These are phyloP conservation scores for Tiphia femorata DNA, from an alignment of 2,888 invertebrate species.

Conservation along the genomic window DNA sequence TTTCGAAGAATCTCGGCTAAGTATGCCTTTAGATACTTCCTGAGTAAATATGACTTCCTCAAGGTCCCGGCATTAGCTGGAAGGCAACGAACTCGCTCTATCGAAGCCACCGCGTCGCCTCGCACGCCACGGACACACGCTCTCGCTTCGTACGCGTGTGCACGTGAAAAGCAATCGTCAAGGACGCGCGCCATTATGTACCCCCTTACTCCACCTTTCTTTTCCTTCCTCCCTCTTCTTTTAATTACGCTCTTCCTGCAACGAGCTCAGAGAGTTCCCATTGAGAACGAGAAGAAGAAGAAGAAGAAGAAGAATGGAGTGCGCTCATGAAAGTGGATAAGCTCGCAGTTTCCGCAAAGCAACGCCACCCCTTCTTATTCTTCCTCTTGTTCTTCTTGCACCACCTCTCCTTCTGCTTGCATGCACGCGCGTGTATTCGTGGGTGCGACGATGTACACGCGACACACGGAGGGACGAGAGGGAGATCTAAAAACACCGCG, in stretches of 20 bases:
- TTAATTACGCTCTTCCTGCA: conserved; percentile 63
- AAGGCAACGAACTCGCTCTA: conserved; percentile 25
- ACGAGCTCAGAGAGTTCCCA: conserved; percentile 39
- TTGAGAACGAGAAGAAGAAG: conserved; percentile 26
- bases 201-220: conserved; percentile 1
- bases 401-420: too few species aligned
- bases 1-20: conserved; percentile 13
- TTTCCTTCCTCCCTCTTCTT: conserved; percentile 36
- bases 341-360: conserved; percentile 30
- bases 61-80: conserved; percentile 9
- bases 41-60: conserved; percentile 21
- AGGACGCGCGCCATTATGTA: conserved; percentile 47
- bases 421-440: too few species aligned
- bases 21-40: conserved; percentile 12
- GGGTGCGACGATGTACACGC: too few species aligned
- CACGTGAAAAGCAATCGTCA: conserved; percentile 38
- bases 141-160: conserved; percentile 12
- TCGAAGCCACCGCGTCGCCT: conserved; percentile 3
- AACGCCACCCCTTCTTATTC: conserved; percentile 5
- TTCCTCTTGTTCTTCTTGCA: too few species aligned
- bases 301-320: background rate
- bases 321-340: conserved; percentile 17
- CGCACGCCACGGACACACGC: background rate
- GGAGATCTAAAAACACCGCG: conserved; percentile 56
- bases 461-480: too few species aligned